Evolutionary conservation across 2,888 invertebrate genomes (phyloP), one percentile per base, ranked within the genome.

Genomic region (Arge pagana): DNA sequence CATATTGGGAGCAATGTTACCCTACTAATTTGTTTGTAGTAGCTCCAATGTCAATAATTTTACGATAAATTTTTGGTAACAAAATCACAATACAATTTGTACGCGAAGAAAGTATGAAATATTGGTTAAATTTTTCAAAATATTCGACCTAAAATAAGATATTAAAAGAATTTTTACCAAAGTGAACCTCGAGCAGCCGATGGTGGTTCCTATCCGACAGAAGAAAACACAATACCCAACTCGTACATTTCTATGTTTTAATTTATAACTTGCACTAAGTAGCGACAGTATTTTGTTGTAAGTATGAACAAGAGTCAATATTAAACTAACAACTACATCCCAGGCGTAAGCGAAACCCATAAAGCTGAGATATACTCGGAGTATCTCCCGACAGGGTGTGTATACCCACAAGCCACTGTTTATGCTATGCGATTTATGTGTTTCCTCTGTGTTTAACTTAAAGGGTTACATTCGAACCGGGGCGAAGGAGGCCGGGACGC

Each of bases 371-470:
- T n/a, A n/a, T n/a, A 58, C 56, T 52, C 45, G 30, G 39, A 51
- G 48, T 43, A 50, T 56, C 61, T 62, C 67, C 65, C 70, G 66
- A 68, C 66, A 63, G 70, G 71, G 72, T 70, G 71, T 70, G 69
- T 72, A 68, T 68, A 64, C 65, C 67, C 67, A 68, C 65, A 66
- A 64, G 66, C 64, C 66, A 67, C 69, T 71, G 70, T 72, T 71
- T 71, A 71, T 65, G 65, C 64, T 62, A 45, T 23, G 31, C 23
- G 6, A 45, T 45, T 33, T 45, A 33, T 45, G 35, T 30, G 24
- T 33, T 23, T 21, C 24, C 31, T 35, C 21, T 15, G 45, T 24
- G 15, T 45, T 45, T 23, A 19, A 19, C 31, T 45, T 11, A 16
- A 21, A 33, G 33, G 33, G 31, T 45, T 45, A 16, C n/a, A 24